Percentiles rank a stretch among this genome's conserved stretches.
Evolutionary conservation across 2,113 vertebrate species (phyloP).

Genomic region (Onychorhynchus coronatus): DNA sequence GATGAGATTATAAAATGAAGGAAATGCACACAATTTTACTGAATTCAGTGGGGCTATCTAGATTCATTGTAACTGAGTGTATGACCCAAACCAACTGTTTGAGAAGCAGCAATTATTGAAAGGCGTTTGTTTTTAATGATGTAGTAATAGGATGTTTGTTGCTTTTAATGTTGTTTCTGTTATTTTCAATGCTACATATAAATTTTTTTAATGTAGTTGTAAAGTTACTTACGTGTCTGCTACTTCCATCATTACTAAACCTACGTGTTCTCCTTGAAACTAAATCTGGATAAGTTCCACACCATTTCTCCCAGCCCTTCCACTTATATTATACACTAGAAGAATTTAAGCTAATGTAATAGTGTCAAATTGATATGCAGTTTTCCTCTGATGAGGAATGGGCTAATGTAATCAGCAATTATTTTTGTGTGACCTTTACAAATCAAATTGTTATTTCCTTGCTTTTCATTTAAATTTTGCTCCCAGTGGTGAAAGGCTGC

Average conservation of each 20-base stretch:
- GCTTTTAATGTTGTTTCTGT: background rate
- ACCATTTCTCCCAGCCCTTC: background rate
- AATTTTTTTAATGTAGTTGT: background rate
- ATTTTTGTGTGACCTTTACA: conserved; percentile 50
- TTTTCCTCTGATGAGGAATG: conserved; percentile 27
- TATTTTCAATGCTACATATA: background rate
- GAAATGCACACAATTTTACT: background rate
- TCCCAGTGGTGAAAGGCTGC: background rate
- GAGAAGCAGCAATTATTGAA: background rate
- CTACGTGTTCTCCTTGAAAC: background rate
- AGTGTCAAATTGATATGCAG: background rate
- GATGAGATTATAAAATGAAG: background rate
- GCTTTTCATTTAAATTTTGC: conserved; percentile 32
- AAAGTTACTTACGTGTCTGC: background rate
- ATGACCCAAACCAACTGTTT: background rate
- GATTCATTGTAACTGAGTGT: accelerated
- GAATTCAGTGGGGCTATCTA: background rate
- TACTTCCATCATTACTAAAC: background rate
- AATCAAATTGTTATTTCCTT: conserved; percentile 39
- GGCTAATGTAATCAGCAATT: conserved; percentile 41
- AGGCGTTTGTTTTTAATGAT: background rate
- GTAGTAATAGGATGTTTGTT: background rate
- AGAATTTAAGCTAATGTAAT: background rate
- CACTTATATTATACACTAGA: background rate
- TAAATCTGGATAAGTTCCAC: background rate